Conservation (phyloP, 2,797 vertebrate species). For the Argentina silus region DNA sequence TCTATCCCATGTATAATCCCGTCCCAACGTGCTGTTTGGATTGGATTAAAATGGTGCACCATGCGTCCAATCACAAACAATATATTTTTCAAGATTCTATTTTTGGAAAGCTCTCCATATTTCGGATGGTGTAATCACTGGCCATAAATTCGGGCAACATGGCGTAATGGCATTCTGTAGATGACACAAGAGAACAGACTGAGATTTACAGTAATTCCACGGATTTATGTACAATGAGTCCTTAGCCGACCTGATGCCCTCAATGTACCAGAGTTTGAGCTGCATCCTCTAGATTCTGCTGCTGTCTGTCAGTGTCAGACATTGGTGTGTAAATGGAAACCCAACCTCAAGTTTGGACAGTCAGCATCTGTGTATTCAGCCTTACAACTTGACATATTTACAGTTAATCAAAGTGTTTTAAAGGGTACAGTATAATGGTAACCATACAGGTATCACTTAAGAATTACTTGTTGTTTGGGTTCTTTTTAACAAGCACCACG, state of each 20-base stretch:
- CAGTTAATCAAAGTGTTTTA: no score
- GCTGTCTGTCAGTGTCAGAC: no score
- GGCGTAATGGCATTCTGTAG: not conserved
- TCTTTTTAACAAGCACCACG: no score
- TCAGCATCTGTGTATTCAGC: no score
- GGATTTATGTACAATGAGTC: not conserved
- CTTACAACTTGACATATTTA: no score
- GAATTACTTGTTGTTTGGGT: no score
- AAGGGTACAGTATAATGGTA: no score
- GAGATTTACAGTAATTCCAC: conserved; percentile 2
- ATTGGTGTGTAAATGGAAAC: no score
- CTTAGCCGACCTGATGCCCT: not conserved
- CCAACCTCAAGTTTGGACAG: no score
- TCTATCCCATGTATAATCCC: conserved; percentile 82
- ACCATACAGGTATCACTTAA: no score
- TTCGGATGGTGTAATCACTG: not conserved
- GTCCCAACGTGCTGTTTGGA: conserved; percentile 81
- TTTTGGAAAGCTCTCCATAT: conserved; percentile 10
- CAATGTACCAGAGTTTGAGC: not conserved
- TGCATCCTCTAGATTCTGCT: no score
- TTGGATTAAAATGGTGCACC: conserved; percentile 79
- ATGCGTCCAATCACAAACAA: conserved; percentile 46
- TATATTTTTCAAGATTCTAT: conserved; percentile 14
- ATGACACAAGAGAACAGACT: not conserved
- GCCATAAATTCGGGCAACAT: not conserved